Conservation (phyloP, 1,140 invertebrate species). For the Phymorhynchus buccinoides region DNA sequence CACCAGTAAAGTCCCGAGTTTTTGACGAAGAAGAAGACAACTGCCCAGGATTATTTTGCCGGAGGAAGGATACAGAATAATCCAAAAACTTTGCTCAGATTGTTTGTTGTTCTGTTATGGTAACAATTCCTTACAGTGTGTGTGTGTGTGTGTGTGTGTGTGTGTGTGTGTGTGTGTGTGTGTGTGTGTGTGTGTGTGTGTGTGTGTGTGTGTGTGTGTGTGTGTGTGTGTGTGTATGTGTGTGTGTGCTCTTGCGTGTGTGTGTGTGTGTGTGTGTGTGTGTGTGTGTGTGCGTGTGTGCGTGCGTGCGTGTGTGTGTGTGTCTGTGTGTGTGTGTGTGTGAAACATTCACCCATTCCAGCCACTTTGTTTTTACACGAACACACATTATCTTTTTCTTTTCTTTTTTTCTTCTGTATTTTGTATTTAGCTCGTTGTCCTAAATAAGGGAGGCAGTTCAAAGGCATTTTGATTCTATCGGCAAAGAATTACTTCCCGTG, state of each 20-base stretch:
- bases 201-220: slow-evolving; percentile 29
- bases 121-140: neutral
- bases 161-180: neutral
- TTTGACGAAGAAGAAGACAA: no score
- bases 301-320: neutral
- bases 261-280: slow-evolving; percentile 24
- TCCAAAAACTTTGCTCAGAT: neutral
- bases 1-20: no score
- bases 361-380: no score
- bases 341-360: no score
- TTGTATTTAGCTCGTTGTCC: no score
- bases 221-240: slow-evolving; percentile 27
- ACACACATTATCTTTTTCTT: no score
- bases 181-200: neutral
- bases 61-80: neutral
- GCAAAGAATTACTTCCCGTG: no score
- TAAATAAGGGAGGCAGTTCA: no score
- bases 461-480: no score
- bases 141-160: neutral
- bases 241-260: slow-evolving; percentile 11
- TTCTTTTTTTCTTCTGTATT: no score
- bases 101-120: neutral
- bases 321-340: no score
- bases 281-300: slow-evolving; percentile 14
- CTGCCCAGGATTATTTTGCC: neutral